Evolutionary conservation across 2,113 vertebrate species (phyloP), one percentile per base, ranked within the genome.

Genomic region (Amphiprion ocellaris): DNA sequence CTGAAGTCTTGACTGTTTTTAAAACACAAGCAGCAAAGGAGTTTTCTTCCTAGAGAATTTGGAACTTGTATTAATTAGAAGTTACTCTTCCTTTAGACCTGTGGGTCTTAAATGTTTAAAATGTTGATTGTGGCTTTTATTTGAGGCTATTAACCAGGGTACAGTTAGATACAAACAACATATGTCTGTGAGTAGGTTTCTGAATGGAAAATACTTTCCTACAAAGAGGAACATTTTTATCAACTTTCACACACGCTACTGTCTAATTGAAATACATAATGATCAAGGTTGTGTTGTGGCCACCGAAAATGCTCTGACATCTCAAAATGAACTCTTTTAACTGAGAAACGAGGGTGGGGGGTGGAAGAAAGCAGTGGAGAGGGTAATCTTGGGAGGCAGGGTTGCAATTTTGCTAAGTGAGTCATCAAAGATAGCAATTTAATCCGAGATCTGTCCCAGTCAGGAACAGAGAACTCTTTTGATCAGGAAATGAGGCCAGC

Each of bases 381-480:
- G 85, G 71, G 69, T 84, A 88, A 83, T 88, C 89, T 89, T 82
- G 72, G 19, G 78, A 89, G 86, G 87, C 69, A 71, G 76, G 63
- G 65, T 87, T 89, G 91, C 92, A 90, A 94, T 95, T 93, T 93
- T 69, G 66, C 83, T 92, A 93, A 94, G 93, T 92, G 90, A 91
- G 61, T 89, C 93, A 92, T 93, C 92, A 93, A 94, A 94, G 92
- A 90, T 88, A 83, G 77, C 30, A 82, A 83, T 93, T 93, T 93
- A 94, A 94, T 94, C 92, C 92, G 87, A 89, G 79, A 91, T 90
- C 86, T 81, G 76, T 87, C 82, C 86, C 74, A 90, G 84, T 84
- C 80, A 88, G 84, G 81, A 87, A 86, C 67, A 87, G 60, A 84
- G 65, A 78, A 87, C 69, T 85, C 88, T 91, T 94, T 94, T 93